Evolutionary conservation across 1,140 invertebrate genomes (phyloP), one percentile per base, ranked within the genome.

Genomic region (Platyura marginata): DNA sequence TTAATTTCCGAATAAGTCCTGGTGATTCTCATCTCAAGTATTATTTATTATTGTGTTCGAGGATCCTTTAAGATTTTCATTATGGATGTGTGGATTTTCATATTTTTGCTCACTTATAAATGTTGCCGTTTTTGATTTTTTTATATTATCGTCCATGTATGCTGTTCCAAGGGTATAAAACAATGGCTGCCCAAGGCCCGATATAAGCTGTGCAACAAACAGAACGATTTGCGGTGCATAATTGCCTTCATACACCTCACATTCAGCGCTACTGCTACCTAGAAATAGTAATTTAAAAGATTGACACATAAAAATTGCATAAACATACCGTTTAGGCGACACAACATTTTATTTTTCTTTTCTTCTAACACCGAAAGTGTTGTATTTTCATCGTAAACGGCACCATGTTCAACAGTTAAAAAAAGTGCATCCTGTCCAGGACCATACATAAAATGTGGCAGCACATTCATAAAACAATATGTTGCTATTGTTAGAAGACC

Each of bases 391-490:
- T 57, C 54, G 19, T 54, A 51, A 25, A 51, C 52, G 0, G 59
- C 55, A 0, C 70, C 69, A 46, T 73, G 74, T 49, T 81, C 78
- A 29, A 66, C 56, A 0, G 77, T 80, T 29, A 81, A 54, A 20
- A 67, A 53, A 11, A 81, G 52, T 0, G 77, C 75, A 49, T 81
- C 76, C 16, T 75, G 63, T 2, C 79, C 78, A 15, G 77, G 69
- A 0, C 79, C 79, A 47, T 80, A 86, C 3, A 86, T 57, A 41
- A 81, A 70, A 48, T 84, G 80, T 2, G 81, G 81, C 1, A 78
- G 48, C 36, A 75, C 75, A 41, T 74, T 76, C 41, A 84, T 49
- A 43, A 81, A 64, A 53, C 79, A 81, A 49, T 77, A 79, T 0
- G 74, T 36, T 0, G 77, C 75, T 6, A 81, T 77, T 20, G 74